These are phyloP conservation scores for Antheraea assamensis DNA, from an alignment of 2,888 invertebrate species.

Conservation along the genomic window DNA sequence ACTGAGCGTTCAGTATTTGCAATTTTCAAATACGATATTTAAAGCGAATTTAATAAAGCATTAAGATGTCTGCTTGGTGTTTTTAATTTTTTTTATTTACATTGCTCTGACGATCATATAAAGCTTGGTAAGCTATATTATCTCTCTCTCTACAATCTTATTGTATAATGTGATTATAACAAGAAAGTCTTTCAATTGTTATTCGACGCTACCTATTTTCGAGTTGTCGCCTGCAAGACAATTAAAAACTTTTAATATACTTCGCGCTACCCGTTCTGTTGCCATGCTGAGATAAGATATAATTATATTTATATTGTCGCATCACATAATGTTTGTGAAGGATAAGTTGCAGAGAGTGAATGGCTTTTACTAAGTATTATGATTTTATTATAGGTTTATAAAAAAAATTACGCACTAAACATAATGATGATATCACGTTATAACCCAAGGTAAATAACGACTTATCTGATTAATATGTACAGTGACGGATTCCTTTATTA, in stretches of 20 bases:
- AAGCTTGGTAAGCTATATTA: not conserved
- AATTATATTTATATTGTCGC: not conserved
- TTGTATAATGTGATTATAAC: not conserved
- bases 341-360: not conserved
- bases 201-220: not conserved
- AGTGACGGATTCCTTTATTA: no score
- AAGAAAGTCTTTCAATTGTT: not conserved
- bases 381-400: no score
- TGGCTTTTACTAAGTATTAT: not conserved
- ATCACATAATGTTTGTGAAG: not conserved
- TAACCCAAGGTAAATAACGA: no score
- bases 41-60: no score
- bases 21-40: not conserved
- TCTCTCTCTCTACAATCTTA: not conserved
- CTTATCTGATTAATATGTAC: no score
- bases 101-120: not conserved
- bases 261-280: not conserved
- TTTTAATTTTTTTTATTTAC: not conserved
- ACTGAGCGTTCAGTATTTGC: no score
- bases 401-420: not conserved
- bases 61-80: not conserved
- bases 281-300: not conserved
- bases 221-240: not conserved
- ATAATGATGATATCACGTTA: not conserved
- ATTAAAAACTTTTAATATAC: constrained; percentile 9